phyloP scores from a whole-genome alignment of 1,140 invertebrate genomes.

The Drosophila pallidifrons region DNA sequence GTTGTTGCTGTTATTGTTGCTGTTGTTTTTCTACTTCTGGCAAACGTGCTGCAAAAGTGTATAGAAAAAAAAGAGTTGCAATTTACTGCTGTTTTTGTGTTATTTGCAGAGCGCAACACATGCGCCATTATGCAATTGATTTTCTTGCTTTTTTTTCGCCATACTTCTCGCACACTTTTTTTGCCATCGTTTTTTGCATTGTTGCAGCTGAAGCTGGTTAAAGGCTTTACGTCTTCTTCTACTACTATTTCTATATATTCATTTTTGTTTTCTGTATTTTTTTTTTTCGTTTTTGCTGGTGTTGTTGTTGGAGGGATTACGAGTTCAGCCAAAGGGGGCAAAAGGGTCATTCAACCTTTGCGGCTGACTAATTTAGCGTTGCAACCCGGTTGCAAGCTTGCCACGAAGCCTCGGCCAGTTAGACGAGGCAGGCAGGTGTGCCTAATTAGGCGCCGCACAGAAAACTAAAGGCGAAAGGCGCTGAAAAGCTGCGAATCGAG shows the following conservation, averaged over 20 bases:
- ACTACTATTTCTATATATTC: not conserved
- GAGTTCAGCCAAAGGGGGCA: constrained; percentile 11
- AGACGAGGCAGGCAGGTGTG: constrained; percentile 48
- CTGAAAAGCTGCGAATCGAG: constrained; percentile 45
- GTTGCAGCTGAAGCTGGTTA: constrained; percentile 49
- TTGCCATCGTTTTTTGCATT: constrained; percentile 44
- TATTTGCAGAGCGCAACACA: constrained; percentile 70
- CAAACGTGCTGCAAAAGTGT: constrained; percentile 49
- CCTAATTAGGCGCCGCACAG: constrained; percentile 67
- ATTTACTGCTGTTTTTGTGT: constrained; percentile 55
- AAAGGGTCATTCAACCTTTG: constrained; percentile 70
- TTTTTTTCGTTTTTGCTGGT: constrained; percentile 20
- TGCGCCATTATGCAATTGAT: constrained; percentile 84
- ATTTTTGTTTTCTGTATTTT: not conserved
- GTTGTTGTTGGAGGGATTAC: not conserved
- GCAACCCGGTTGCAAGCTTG: not conserved
- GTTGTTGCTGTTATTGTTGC: constrained; percentile 37
- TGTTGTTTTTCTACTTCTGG: constrained; percentile 53
- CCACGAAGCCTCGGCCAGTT: constrained; percentile 18
- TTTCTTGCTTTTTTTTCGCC: constrained; percentile 65
- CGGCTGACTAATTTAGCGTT: constrained; percentile 62
- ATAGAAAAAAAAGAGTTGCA: constrained; percentile 73
- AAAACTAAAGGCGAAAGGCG: constrained; percentile 59
- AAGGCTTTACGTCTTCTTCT: constrained; percentile 21
- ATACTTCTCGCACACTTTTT: constrained; percentile 20